Evolutionary conservation across 2,888 invertebrate species (phyloP), one percentile per base, ranked within the genome.

Genomic region (Globia sparganii): DNA sequence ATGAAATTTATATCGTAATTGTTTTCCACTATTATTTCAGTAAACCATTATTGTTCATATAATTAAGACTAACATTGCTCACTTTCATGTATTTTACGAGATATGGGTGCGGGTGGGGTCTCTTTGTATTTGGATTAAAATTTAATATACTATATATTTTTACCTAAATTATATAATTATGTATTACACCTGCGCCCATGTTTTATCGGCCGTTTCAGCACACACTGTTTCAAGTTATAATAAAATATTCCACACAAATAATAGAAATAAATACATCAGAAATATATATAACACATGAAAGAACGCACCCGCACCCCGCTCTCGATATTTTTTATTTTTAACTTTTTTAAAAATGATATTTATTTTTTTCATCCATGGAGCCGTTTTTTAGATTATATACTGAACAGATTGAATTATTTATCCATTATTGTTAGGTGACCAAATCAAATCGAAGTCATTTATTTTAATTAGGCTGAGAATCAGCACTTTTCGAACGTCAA

Each of bases 301-400:
- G 90, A 89, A 93, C 92, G 92, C 91, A 93, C 92, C 91, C 93
- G 93, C 92, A 93, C 91, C 92, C 92, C 88, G 91, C 80, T 86
- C 79, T 86, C 71, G 72, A 46, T 40, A 28, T 31, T 34, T 25
- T 34, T 31, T 37, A 49, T 13, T 43, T 34, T 25, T 53, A 25
- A 4, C 9, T 25, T 21, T 56, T n/a, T 21, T 58, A 37, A 9
- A 28, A 18, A 31, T 18, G 1, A 8, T 56, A 2, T 59, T 18
- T 2, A 5, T 43, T 37, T 46, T 13, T 61, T 28, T 61, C 4
- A 28, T 40, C 40, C 21, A 0, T 73, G 34, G 31, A 31, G 25
- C 0, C 13, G 31, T 58, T 2, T 75, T 31, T 1, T 53, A 31
- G 31, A 61, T 76, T 68, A 6, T 37, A 62, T 68, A 62, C 76